Percentiles rank a stretch among this genome's conserved stretches.
Conservation (phyloP, 2,888 invertebrate genomes). For the Leptarthrus brevirostris region DNA sequence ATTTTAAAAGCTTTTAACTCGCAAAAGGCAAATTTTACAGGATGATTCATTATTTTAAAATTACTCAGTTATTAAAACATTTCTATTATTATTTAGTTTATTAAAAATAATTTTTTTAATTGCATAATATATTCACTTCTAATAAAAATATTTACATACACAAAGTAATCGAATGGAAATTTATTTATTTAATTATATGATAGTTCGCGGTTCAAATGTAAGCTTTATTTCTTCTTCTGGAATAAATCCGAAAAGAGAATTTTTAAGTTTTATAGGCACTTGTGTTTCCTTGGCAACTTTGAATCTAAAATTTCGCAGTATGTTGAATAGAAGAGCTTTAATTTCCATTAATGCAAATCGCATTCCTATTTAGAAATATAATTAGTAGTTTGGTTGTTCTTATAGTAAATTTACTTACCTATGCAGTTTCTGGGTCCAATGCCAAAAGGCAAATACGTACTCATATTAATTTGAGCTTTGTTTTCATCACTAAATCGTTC, state of each 20-base stretch:
- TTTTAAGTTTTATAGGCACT: constrained; percentile 59
- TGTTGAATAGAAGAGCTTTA: constrained; percentile 62
- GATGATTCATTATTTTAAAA: too few relatives aligned
- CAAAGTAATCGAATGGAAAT: too few relatives aligned
- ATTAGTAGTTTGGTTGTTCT: not conserved
- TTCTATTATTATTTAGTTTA: too few relatives aligned
- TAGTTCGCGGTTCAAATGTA: constrained; percentile 57
- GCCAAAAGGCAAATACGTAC: constrained; percentile 71
- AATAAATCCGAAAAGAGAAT: constrained; percentile 58
- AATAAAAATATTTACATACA: too few relatives aligned
- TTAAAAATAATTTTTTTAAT: too few relatives aligned
- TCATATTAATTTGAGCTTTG: constrained; percentile 67
- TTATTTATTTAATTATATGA: not conserved
- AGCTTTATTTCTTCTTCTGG: constrained; percentile 63
- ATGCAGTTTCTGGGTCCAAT: constrained; percentile 74
- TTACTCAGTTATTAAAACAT: too few relatives aligned
- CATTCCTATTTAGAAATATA: constrained; percentile 57
- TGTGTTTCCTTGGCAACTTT: constrained; percentile 59
- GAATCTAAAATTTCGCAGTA: constrained; percentile 61
- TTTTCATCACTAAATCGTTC: constrained; percentile 72
- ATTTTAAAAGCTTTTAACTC: too few relatives aligned
- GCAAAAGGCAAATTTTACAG: too few relatives aligned
- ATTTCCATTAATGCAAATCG: constrained; percentile 64
- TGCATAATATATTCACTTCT: not conserved
- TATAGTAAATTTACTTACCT: constrained; percentile 62